Base-by-base conservation (phyloP, 1,140 invertebrate genomes). In the Zaprionus lachaisei region DNA sequence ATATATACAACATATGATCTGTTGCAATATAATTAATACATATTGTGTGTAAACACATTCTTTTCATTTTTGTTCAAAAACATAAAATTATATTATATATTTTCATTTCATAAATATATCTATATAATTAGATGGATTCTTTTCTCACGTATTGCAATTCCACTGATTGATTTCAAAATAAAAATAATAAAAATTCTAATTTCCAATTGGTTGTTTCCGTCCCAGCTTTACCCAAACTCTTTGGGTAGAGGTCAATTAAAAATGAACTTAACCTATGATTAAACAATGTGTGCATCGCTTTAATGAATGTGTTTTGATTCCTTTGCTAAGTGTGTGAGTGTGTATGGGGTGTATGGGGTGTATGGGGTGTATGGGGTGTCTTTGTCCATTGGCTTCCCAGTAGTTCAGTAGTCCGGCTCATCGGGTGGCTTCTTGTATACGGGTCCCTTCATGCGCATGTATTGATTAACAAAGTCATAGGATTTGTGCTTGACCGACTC, bases 401-500 rank as follows among this genome's bases (percentile, higher is more conserved):
- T 72, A 83, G 37, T 69, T 72, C 78, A 86, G 41, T 72, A 86
- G 31, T 78, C 81, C 9, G 55, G 65, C 49, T 89, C 91, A 51
- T 90, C 80, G 0, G 69, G 64, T 12, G 91, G 92, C 41, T 65
- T 80, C 6, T 71, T 61, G 72, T 93, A 93, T 0, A 81, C 61
- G 56, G 61, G 94, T 1, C 96, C 97, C 94, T 97, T 99, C 93
- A 98, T 98, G 9, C 95, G 95, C 98, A 99, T 99, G 92, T 99
- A 99, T 92, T 98, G 99, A 79, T 95, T 96, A 22, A 99, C 97
- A 93, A 97, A 99, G 93, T 98, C 98, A 92, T 96, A 97, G 2
- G 98, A 97, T 94, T 99, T 99, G 72, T 96, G 95, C 79, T 97
- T 97, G 0, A 99, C 98, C 73, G 97, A 98, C 66, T 99, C 98